Evolutionary conservation across 2,888 invertebrate species (phyloP).

Genomic region (Drosophila infuscata): DNA sequence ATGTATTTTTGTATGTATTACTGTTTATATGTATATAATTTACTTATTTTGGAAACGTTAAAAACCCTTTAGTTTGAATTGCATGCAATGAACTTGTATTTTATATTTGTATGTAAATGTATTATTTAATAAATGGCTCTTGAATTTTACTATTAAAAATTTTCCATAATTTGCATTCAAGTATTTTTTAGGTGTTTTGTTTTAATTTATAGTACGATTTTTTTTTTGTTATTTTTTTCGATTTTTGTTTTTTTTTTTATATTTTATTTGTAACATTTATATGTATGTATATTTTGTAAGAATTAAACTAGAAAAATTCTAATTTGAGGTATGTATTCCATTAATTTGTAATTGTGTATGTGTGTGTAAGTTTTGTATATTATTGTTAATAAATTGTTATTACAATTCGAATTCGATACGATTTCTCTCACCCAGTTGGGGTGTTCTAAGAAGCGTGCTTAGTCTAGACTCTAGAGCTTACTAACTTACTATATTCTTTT

Average conservation of each 20-base stretch:
- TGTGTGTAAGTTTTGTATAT: conserved; percentile 47
- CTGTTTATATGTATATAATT: conserved; percentile 31
- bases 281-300: conserved; percentile 73
- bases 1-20: conserved; percentile 33
- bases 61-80: conserved; percentile 57
- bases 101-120: conserved; percentile 31
- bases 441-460: conserved; percentile 73
- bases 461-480: conserved; percentile 57
- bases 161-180: conserved; percentile 60
- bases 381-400: conserved; percentile 38
- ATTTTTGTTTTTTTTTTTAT: conserved; percentile 21
- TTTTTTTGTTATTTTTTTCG: conserved; percentile 20
- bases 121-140: conserved; percentile 68
- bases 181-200: conserved; percentile 44
- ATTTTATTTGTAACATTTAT: conserved; percentile 63
- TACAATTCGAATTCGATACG: conserved; percentile 37
- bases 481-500: conserved; percentile 24
- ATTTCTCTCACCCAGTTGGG: conserved; percentile 42
- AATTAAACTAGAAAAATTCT: conserved; percentile 84
- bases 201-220: conserved; percentile 43
- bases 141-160: conserved; percentile 80
- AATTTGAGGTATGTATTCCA: conserved; percentile 83
- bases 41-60: conserved; percentile 47
- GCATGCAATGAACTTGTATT: conserved; percentile 65
- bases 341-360: conserved; percentile 77